Base-by-base conservation (phyloP, 2,797 vertebrate genomes). In the Uromys caudimaculatus region DNA sequence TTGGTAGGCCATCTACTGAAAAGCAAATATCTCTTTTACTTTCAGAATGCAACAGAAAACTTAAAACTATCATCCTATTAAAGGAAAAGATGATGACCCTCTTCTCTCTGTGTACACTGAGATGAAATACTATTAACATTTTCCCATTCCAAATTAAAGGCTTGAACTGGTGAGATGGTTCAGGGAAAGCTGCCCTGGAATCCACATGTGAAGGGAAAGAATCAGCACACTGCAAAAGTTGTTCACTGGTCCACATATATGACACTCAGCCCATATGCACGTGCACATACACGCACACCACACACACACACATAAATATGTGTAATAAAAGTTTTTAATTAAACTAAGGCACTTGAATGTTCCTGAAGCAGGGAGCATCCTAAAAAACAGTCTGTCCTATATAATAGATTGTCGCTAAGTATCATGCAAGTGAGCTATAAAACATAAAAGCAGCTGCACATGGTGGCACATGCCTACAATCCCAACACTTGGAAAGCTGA, bases 1-100 rank as follows among this genome's bases (percentile, higher is more conserved):
- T 98, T 95, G 98, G 98, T 78, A 98, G 95, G 58, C 97, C 98
- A 24, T 99, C 99, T 99, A 97, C 73, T 90, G 73, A 98, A 97
- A 98, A 93, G 97, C 29, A 96, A 95, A 98, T 97, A 73, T 95
- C 88, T 85, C 79, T 87, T 94, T 97, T 79, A 97, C 73, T 76
- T 35, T 97, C 44, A 87, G 85, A 96, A 97, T 41, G 16, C 44
- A 94, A 95, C 0, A 85, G n/a, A 92, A 95, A 90, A 95, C 4
- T 35, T 50, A 16, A 73, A 86, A 87, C 73, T 94, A 93, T 1
- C 11, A 94, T 23, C 93, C 1, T 47, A 62, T 27, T 93, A 88
- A 81, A 64, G 4, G 52, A 73, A 85, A 89, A 77, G 29, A 92
- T 67, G 27, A 7, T 83, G 24, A 89, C 90, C 6, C 0, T 71